Conservation (phyloP, 2,113 vertebrate genomes). For the Cinclus mexicanus region DNA sequence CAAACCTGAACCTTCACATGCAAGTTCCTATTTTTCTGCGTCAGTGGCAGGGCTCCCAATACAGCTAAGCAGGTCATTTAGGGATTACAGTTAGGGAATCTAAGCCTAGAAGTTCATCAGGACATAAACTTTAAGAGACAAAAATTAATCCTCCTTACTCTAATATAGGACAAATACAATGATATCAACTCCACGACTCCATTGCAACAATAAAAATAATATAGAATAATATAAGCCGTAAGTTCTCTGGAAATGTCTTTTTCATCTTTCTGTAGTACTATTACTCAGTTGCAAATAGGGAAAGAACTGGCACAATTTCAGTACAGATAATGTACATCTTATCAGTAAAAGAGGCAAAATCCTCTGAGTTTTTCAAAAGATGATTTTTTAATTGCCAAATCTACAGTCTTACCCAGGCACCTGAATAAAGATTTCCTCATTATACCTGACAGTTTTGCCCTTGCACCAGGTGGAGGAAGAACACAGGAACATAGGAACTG, state of each 20-base stretch:
- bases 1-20: neutral
- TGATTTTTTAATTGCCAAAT: slow-evolving; percentile 52
- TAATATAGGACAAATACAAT: neutral
- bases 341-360: neutral
- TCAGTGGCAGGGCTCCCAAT: neutral
- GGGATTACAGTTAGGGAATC: neutral
- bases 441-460: slow-evolving; percentile 59
- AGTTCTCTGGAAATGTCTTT: neutral
- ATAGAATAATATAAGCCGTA: neutral
- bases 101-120: neutral
- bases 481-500: slow-evolving; percentile 55
- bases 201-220: neutral
- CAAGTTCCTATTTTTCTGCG: neutral
- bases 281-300: neutral
- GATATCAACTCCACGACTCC: neutral
- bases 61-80: neutral
- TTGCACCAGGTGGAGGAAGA: slow-evolving; percentile 59
- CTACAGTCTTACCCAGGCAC: neutral
- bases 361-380: neutral
- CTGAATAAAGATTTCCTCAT: slow-evolving; percentile 58
- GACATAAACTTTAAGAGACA: neutral
- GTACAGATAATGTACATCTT: neutral
- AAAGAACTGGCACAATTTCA: neutral
- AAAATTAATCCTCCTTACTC: neutral
- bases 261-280: neutral